Base-by-base conservation (phyloP, 2,113 vertebrate species). In the Petrocephalus microphthalmus region DNA sequence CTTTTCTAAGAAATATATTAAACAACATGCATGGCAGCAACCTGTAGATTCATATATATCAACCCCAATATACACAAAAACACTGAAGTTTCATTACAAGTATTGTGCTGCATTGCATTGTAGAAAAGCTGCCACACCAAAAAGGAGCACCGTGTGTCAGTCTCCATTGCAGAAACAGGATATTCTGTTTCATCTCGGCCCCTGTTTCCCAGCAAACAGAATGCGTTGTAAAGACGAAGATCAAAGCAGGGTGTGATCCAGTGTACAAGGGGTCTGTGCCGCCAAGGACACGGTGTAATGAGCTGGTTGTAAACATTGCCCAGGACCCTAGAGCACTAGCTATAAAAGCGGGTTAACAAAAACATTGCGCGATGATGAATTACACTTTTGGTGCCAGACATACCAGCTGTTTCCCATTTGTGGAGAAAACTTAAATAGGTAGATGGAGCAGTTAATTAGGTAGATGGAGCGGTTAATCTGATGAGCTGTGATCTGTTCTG, bases 381-480 rank as follows among this genome's bases (percentile, higher is more conserved):
- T 86, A 89, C 86, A 90, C 81, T 64, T 88, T 64, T 82, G 49
- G 37, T 64, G 83, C 85, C 89, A 91, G 85, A 91, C 56, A 87
- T 67, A 52, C 85, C 91, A 90, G 88, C 89, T 91, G 91, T 87
- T 91, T 91, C 89, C 86, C 83, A 91, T 91, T 90, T 49, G 47
- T 7, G 13, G 87, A 51, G 49, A 57, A 88, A 74, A 88, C 85
- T 74, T 42, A 52, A 90, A 78, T 83, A 71, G 51, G 64, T 87
- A 84, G 47, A 78, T 81, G 54, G 78, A 57, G 83, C 20, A 42
- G 19, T 88, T 89, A 91, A 53, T 53, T 53, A 7, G 13, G 52
- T 53, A 53, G 7, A 7, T 10, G 52, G 7, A 53, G 7, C 7
- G 7, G 52, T 53, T 53, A 42, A 42, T 42, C 42, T 42, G 42